Evolutionary conservation across 2,888 invertebrate genomes (phyloP).

Genomic region (Tribolium freemani): DNA sequence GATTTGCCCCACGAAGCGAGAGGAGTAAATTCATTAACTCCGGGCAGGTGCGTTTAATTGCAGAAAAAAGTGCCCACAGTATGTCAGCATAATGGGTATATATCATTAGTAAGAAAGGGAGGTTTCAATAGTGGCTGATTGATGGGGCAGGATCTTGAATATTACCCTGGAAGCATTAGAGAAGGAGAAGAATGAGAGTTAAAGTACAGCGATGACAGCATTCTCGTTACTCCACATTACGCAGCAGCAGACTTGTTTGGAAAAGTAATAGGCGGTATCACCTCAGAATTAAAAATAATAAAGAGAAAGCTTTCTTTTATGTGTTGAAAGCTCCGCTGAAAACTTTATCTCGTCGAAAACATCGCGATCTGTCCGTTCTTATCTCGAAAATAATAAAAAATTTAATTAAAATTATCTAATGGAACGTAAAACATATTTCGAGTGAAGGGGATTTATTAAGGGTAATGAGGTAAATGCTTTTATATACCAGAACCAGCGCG

Average conservation of each 20-base stretch:
- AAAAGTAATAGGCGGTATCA: slow-evolving; percentile 57
- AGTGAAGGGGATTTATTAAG: slow-evolving; percentile 17
- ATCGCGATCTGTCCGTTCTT: slow-evolving; percentile 6
- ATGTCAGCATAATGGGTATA: slow-evolving; percentile 33
- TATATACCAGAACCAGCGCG: background rate
- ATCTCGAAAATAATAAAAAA: slow-evolving; percentile 13
- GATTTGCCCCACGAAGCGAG: slow-evolving; percentile 4
- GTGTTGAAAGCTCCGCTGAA: slow-evolving; percentile 33
- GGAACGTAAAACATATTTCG: slow-evolving; percentile 9
- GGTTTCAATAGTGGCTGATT: slow-evolving; percentile 54
- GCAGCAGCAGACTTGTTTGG: slow-evolving; percentile 53
- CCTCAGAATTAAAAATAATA: slow-evolving; percentile 58
- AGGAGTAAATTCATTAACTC: slow-evolving; percentile 32
- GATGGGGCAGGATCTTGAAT: slow-evolving; percentile 51
- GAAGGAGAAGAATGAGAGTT: slow-evolving; percentile 57
- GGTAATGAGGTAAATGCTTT: slow-evolving; percentile 18
- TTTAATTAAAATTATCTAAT: slow-evolving; percentile 29
- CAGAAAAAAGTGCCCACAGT: slow-evolving; percentile 28
- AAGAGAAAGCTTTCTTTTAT: slow-evolving; percentile 54
- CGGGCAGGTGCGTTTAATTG: slow-evolving; percentile 21
- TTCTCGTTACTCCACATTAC: slow-evolving; percentile 57
- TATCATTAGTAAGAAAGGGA: slow-evolving; percentile 37
- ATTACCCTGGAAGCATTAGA: slow-evolving; percentile 54
- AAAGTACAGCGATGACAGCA: slow-evolving; percentile 57
- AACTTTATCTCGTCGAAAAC: slow-evolving; percentile 43